These are phyloP conservation scores for Antitype chi DNA, from an alignment of 2,888 invertebrate species.

Conservation along the genomic window DNA sequence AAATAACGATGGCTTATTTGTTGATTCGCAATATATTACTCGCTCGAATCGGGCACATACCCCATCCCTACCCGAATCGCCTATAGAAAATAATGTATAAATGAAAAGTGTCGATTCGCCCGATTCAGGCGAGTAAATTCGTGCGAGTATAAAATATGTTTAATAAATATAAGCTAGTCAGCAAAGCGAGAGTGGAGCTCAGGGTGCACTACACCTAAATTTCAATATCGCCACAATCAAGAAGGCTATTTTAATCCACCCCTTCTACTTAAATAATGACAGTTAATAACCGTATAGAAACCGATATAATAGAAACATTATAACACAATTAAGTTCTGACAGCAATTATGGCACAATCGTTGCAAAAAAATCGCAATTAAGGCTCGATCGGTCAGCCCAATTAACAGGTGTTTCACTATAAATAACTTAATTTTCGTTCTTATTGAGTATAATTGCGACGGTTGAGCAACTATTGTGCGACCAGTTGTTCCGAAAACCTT, in stretches of 20 bases:
- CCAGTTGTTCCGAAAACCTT: slow-evolving; percentile 55
- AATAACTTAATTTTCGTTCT: slow-evolving; percentile 55
- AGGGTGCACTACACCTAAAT: neutral
- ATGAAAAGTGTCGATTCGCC: too few relatives aligned
- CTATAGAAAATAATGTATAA: too few relatives aligned
- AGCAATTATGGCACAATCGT: slow-evolving; percentile 48
- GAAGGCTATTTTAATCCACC: neutral
- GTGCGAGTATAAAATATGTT: too few relatives aligned
- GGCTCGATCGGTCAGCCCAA: slow-evolving; percentile 48
- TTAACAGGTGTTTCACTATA: slow-evolving; percentile 52
- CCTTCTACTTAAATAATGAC: neutral
- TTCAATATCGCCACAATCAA: neutral
- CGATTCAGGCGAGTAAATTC: too few relatives aligned
- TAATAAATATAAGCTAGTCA: too few relatives aligned
- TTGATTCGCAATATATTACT: too few relatives aligned
- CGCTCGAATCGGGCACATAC: too few relatives aligned
- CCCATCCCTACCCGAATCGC: too few relatives aligned
- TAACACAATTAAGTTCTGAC: slow-evolving; percentile 49
- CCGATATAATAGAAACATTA: slow-evolving; percentile 38
- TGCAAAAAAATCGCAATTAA: slow-evolving; percentile 53
- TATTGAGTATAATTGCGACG: slow-evolving; percentile 49
- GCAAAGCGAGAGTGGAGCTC: too few relatives aligned
- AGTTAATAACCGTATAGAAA: slow-evolving; percentile 10
- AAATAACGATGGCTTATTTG: too few relatives aligned
- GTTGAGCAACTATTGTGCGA: slow-evolving; percentile 46